Conservation (phyloP, 2,113 vertebrate genomes). For the Nipponia nippon region DNA sequence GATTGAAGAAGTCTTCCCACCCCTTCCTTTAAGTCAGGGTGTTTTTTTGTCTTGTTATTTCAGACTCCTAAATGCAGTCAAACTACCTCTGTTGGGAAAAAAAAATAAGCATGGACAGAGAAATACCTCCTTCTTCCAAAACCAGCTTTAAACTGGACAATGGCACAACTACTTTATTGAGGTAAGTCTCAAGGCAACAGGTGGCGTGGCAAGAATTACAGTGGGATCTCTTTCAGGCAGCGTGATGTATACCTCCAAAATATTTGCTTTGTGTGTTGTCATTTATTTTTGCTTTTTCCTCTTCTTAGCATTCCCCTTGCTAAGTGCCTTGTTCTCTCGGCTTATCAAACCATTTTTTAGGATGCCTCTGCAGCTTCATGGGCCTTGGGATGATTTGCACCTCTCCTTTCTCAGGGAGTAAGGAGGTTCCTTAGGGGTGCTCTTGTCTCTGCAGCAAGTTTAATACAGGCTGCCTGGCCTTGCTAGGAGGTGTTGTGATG, state of each 20-base stretch:
- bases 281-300: background rate
- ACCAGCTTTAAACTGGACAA: background rate
- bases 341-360: background rate
- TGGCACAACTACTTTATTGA: background rate
- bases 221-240: background rate
- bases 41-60: background rate
- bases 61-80: background rate
- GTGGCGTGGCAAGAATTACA: fast-evolving
- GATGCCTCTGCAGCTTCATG: background rate
- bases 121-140: background rate
- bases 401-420: background rate
- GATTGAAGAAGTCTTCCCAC: background rate
- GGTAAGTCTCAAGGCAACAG: background rate
- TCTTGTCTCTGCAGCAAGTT: background rate
- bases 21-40: background rate
- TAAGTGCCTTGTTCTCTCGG: fast-evolving
- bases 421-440: background rate
- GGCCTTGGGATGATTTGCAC: background rate
- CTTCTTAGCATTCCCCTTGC: background rate
- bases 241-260: background rate
- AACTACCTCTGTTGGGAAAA: background rate
- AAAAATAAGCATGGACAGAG: background rate
- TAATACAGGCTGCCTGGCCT: background rate
- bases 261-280: background rate
- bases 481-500: background rate